A percentile compares a stretch with the other conserved stretches of the same genome.
Conservation (phyloP, 2,888 invertebrate genomes). For the Coremacera marginata region DNA sequence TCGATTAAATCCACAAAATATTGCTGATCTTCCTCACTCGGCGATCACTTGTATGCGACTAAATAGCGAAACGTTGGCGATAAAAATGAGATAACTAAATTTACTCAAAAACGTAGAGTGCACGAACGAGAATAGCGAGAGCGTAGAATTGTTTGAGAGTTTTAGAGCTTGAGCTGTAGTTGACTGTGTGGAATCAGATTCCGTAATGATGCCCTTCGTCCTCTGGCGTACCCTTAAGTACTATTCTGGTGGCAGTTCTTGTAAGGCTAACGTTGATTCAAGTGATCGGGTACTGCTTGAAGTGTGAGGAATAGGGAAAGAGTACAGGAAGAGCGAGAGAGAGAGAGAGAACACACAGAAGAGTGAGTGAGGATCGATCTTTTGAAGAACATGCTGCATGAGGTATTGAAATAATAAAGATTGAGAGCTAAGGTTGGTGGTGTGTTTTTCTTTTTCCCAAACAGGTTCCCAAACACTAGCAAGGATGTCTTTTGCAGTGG, state of each 20-base stretch:
- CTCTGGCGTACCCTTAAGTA: conserved; percentile 67
- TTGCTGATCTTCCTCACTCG: conserved; percentile 39
- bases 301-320: neutral
- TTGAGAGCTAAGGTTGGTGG: neutral
- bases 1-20: conserved; percentile 39
- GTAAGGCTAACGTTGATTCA: conserved; percentile 32
- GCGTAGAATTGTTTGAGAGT: neutral
- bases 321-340: neutral
- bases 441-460: neutral
- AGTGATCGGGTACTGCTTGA: conserved; percentile 44
- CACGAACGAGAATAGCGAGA: conserved; percentile 22
- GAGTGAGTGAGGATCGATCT: neutral
- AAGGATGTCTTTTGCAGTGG: too few species aligned
- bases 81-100: conserved; percentile 18
- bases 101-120: conserved; percentile 28
- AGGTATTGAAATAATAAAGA: neutral
- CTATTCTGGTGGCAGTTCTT: conserved; percentile 44
- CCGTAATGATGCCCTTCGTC: conserved; percentile 72
- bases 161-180: conserved; percentile 48
- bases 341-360: neutral
- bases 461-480: neutral
- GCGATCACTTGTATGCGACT: conserved; percentile 45
- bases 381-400: neutral
- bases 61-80: conserved; percentile 20
- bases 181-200: conserved; percentile 70